Conservation (phyloP, 2,888 invertebrate genomes). For the Papilio elwesi region DNA sequence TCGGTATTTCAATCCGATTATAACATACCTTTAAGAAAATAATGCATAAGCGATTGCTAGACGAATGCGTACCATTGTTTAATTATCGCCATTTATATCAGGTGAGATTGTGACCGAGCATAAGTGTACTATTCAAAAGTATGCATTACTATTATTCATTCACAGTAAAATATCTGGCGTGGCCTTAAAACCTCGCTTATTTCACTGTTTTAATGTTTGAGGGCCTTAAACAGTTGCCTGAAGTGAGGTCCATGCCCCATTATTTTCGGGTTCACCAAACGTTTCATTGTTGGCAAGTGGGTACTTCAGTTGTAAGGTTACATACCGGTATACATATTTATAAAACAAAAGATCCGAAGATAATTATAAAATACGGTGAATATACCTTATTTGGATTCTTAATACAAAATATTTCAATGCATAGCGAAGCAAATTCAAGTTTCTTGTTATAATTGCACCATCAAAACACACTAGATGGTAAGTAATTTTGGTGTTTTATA, state of each 20-base stretch:
- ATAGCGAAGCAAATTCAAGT: too few relatives aligned
- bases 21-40: too few relatives aligned
- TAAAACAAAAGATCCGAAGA: background rate
- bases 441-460: too few relatives aligned
- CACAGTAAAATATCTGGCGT: background rate
- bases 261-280: conserved; percentile 67
- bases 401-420: too few relatives aligned
- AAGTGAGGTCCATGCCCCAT: conserved; percentile 69
- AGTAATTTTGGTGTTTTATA: too few relatives aligned
- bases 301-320: conserved; percentile 40
- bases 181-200: background rate
- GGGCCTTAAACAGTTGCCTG: conserved; percentile 51
- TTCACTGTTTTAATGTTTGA: conserved; percentile 38
- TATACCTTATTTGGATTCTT: background rate
- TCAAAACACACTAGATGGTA: too few relatives aligned
- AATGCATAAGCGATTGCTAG: too few relatives aligned
- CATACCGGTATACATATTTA: conserved; percentile 36
- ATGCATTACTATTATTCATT: background rate
- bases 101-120: too few relatives aligned
- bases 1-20: too few relatives aligned
- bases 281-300: conserved; percentile 53
- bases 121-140: too few relatives aligned
- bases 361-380: background rate
- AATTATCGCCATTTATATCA: too few relatives aligned
- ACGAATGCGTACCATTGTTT: too few relatives aligned